A percentile compares a stretch with the other conserved stretches of the same genome.
Evolutionary conservation across 2,113 vertebrate species (phyloP).

Genomic region (Gobiocypris rarus): DNA sequence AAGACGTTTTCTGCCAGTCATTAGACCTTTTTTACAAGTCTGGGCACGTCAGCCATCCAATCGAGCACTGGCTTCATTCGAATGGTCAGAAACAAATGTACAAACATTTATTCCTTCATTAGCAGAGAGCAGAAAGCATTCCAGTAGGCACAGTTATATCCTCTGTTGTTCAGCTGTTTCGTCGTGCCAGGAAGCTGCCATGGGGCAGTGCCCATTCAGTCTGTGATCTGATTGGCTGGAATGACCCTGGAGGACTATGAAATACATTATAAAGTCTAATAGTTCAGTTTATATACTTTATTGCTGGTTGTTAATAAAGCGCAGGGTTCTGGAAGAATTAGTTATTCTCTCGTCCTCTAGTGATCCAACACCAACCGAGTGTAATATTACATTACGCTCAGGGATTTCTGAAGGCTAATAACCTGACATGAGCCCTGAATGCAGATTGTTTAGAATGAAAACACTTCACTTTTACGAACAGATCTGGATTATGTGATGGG

Average conservation of each 20-base stretch:
- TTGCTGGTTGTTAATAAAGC: slow-evolving; percentile 76
- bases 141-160: slow-evolving; percentile 68
- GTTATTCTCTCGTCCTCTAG: slow-evolving; percentile 69
- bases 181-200: slow-evolving; percentile 75
- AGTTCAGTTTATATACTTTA: slow-evolving; percentile 79
- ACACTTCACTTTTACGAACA: slow-evolving; percentile 42
- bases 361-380: slow-evolving; percentile 59
- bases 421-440: slow-evolving; percentile 55
- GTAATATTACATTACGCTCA: slow-evolving; percentile 60
- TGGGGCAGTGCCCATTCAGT: slow-evolving; percentile 73
- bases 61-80: slow-evolving; percentile 63
- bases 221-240: slow-evolving; percentile 73
- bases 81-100: slow-evolving; percentile 68
- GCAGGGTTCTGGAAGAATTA: slow-evolving; percentile 69
- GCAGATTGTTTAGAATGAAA: slow-evolving; percentile 55
- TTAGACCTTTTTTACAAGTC: slow-evolving; percentile 59
- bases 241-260: slow-evolving; percentile 69
- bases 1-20: background rate
- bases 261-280: slow-evolving; percentile 79
- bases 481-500: slow-evolving; percentile 25
- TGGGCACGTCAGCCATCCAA: slow-evolving; percentile 63
- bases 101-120: slow-evolving; percentile 77
- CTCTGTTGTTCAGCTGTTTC: slow-evolving; percentile 62
- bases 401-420: slow-evolving; percentile 65
- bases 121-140: slow-evolving; percentile 64